Conservation (phyloP, 2,888 invertebrate species). For the Gastracanthus pulcherrimus region DNA sequence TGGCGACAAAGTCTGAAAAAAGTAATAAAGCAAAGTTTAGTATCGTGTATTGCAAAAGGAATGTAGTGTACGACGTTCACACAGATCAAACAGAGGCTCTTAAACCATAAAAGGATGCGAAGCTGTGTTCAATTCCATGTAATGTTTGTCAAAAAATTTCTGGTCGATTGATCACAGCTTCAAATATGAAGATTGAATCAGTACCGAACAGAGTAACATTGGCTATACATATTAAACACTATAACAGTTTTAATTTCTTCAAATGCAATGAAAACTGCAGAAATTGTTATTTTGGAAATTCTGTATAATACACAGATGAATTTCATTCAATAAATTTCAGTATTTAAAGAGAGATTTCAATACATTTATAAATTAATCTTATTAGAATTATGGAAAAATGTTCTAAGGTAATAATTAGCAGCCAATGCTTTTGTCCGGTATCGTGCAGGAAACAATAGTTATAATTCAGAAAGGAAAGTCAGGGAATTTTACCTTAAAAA, state of each 20-base stretch:
- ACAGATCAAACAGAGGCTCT: conserved; percentile 26
- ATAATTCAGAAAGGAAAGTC: conserved; percentile 47
- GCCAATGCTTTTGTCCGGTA: not conserved
- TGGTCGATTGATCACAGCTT: conserved; percentile 4
- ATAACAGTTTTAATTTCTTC: not conserved
- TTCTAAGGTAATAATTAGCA: too few species aligned
- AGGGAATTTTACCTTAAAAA: conserved; percentile 51
- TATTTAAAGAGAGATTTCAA: too few species aligned
- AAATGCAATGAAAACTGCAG: not conserved
- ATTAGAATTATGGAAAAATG: not conserved
- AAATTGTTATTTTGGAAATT: too few species aligned
- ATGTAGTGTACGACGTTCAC: not conserved
- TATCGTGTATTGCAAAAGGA: conserved; percentile 37
- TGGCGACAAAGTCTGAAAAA: conserved; percentile 44
- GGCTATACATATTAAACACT: not conserved
- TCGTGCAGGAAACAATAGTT: conserved; percentile 43
- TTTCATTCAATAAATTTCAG: too few species aligned
- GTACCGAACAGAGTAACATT: not conserved
- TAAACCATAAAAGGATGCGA: conserved; percentile 19
- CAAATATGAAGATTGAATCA: not conserved
- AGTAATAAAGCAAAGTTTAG: conserved; percentile 22
- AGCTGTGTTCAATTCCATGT: not conserved
- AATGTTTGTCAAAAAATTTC: not conserved
- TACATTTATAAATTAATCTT: not conserved
- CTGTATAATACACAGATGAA: too few species aligned